These are phyloP conservation scores for Cyprinodon brontotheroides DNA, from an alignment of 2,113 vertebrate genomes.

Conservation along the genomic window DNA sequence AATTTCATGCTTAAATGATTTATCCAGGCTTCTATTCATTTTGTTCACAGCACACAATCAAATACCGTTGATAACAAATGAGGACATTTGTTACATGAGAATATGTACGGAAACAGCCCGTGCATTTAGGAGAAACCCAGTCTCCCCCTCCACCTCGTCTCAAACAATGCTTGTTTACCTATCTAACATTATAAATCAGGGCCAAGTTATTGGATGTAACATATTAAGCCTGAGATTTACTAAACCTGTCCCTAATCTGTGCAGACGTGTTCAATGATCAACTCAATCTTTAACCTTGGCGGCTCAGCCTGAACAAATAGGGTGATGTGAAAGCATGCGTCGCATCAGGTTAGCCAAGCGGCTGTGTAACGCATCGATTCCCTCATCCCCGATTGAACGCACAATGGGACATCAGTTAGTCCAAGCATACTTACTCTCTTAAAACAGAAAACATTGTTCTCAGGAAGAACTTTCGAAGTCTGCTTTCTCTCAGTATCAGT, in stretches of 20 bases:
- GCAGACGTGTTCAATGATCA: conserved; percentile 78
- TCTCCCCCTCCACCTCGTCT: conserved; percentile 35
- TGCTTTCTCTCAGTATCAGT: conserved; percentile 20
- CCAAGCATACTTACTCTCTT: conserved; percentile 51
- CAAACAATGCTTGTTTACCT: conserved; percentile 63
- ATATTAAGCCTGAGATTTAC: conserved; percentile 72
- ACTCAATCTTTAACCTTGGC: conserved; percentile 68
- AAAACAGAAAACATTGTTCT: conserved; percentile 11
- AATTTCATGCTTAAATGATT: neutral
- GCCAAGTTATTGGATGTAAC: conserved; percentile 63
- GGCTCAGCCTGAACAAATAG: conserved; percentile 73
- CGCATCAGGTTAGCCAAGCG: conserved; percentile 66
- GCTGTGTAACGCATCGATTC: conserved; percentile 64
- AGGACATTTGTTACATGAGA: conserved; percentile 8
- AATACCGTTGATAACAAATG: conserved; percentile 31
- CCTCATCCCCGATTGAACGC: conserved; percentile 65
- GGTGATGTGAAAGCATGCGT: conserved; percentile 67
- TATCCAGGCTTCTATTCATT: conserved; percentile 4
- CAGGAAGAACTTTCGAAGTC: conserved; percentile 11
- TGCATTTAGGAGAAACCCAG: conserved; percentile 32
- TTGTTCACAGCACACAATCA: conserved; percentile 20
- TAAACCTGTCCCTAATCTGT: conserved; percentile 66
- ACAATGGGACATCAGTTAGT: conserved; percentile 66
- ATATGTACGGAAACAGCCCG: conserved; percentile 8
- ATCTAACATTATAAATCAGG: conserved; percentile 49